Percentiles rank a stretch among this genome's conserved stretches.
Conservation (phyloP, 2,797 vertebrate species). For the Champsocephalus gunnari region DNA sequence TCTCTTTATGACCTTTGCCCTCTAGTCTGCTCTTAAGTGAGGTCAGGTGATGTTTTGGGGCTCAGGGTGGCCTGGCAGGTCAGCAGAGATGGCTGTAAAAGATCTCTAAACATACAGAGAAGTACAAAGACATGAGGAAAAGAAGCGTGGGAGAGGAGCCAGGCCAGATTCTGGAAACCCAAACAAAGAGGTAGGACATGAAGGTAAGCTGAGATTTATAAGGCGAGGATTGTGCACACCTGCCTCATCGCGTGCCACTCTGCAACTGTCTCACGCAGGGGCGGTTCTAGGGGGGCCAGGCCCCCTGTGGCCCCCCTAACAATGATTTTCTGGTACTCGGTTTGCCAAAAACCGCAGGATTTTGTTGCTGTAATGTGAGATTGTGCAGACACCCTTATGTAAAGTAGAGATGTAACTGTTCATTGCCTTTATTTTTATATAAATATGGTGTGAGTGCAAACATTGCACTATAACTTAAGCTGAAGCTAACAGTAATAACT, state of each 20-base stretch:
- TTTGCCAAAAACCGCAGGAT: too few species aligned
- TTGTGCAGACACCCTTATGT: too few species aligned
- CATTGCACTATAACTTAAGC: too few species aligned
- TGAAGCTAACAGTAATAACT: too few species aligned
- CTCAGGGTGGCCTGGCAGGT: constrained; percentile 21
- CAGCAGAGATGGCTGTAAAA: constrained; percentile 36
- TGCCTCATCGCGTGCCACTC: constrained; percentile 23
- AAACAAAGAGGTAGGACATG: constrained; percentile 32
- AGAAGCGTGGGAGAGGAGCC: constrained; percentile 4
- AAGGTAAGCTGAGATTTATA: constrained; percentile 10
- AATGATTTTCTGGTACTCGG: too few species aligned
- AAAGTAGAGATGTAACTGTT: too few species aligned
- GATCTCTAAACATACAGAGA: background rate
- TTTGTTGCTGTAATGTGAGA: too few species aligned
- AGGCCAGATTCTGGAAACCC: background rate
- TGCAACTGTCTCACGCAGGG: constrained; percentile 15
- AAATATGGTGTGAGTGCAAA: too few species aligned
- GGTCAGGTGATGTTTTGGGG: constrained; percentile 33
- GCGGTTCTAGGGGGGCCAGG: too few species aligned
- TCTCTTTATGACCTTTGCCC: constrained; percentile 2
- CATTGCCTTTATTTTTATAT: too few species aligned
- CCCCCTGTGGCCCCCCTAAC: too few species aligned
- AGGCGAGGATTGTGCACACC: constrained; percentile 15
- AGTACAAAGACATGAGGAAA: background rate
- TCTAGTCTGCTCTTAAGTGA: constrained; percentile 25